Percentiles rank a stretch among this genome's conserved stretches.
phyloP scores from a whole-genome alignment of 37 sponge, comb jelly and placozoan genomes.

The Aplysina aerophoba region DNA sequence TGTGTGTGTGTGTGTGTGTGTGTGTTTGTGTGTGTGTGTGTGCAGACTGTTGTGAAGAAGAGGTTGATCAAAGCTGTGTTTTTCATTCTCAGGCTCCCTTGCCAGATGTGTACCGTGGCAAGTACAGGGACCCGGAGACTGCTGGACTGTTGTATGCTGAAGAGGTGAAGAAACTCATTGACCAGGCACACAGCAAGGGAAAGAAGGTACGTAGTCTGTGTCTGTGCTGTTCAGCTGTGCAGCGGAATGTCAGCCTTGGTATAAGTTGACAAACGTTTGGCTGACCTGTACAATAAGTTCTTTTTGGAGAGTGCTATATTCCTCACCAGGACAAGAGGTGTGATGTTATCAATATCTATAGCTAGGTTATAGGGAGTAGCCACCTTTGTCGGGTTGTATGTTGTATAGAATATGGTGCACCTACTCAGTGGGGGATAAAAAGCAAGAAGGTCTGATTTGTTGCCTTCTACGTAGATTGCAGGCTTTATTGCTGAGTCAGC shows the following conservation, averaged over 20 bases:
- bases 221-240: no score
- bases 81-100: slow-evolving; percentile 48
- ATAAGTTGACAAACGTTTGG: not conserved
- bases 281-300: not conserved
- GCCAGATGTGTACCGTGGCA: slow-evolving; percentile 80
- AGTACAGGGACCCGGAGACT: slow-evolving; percentile 59
- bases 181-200: slow-evolving; percentile 49
- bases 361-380: no score
- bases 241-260: no score
- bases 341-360: no score
- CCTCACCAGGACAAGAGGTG: not conserved
- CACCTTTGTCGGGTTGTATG: no score
- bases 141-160: slow-evolving; percentile 85
- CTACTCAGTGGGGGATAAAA: no score
- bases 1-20: slow-evolving; percentile 36
- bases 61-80: not conserved
- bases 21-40: no score
- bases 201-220: slow-evolving; percentile 59
- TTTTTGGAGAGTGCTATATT: not conserved
- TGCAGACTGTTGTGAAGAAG: not conserved
- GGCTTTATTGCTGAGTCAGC: slow-evolving; percentile 81
- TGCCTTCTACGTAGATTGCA: slow-evolving; percentile 58
- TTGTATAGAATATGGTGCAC: no score
- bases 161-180: slow-evolving; percentile 69
- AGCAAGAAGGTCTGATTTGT: no score